These are phyloP conservation scores for Xyliphius kryptos DNA, from an alignment of 2,113 vertebrate genomes.

Conservation along the genomic window DNA sequence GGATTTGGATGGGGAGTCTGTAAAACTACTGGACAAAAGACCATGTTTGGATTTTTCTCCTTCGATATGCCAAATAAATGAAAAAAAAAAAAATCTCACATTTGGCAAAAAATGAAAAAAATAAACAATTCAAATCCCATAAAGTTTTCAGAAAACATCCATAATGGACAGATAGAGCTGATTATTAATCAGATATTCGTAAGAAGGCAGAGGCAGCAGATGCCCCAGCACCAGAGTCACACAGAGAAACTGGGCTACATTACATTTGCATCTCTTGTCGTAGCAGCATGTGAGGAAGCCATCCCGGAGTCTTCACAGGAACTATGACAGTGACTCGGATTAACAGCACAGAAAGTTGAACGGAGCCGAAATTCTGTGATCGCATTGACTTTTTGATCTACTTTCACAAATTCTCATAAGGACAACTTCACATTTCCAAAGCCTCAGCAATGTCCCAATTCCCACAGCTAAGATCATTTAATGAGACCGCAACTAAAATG, in stretches of 20 bases:
- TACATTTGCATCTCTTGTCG: constrained; percentile 28
- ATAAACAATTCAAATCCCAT: neutral
- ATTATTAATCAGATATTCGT: constrained; percentile 22
- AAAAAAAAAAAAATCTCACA: neutral
- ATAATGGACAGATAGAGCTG: neutral
- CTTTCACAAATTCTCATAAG: neutral
- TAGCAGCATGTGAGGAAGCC: neutral
- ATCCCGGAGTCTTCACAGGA: constrained; percentile 2
- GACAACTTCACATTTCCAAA: neutral
- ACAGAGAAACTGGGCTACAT: constrained; percentile 19
- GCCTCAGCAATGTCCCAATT: neutral
- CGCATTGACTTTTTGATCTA: constrained; percentile 8
- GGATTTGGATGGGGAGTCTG: too few species aligned
- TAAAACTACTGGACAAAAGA: neutral
- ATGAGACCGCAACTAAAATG: neutral
- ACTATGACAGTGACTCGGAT: neutral
- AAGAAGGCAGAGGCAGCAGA: neutral
- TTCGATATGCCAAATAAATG: neutral
- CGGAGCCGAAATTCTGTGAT: neutral
- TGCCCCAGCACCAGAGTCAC: neutral
- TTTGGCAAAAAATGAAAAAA: neutral
- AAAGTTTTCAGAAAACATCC: neutral
- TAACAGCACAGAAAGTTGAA: neutral
- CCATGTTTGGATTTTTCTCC: too few species aligned
- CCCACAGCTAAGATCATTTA: neutral